Evolutionary conservation across 1,140 invertebrate genomes (phyloP).

Genomic region (Drosophila equinoxialis): DNA sequence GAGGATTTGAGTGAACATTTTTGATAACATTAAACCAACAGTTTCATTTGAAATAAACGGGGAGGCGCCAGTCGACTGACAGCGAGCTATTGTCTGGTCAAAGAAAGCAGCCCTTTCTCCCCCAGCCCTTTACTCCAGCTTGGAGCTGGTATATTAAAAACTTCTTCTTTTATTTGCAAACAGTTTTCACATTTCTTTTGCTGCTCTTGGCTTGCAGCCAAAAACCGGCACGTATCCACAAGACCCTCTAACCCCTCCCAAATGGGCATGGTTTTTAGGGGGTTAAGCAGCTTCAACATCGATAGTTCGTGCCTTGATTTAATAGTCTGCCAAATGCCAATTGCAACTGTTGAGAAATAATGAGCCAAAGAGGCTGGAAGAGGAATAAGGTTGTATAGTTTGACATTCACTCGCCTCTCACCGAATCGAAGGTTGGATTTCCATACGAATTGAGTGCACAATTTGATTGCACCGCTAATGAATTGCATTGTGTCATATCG

Average conservation of each 20-base stretch:
- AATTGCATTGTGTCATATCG: constrained; percentile 72
- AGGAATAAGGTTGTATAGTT: background rate
- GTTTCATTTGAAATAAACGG: constrained; percentile 69
- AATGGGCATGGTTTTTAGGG: no score
- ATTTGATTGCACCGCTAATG: constrained; percentile 56
- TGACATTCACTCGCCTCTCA: constrained; percentile 22
- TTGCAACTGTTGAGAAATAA: constrained; percentile 53
- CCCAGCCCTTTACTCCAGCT: background rate
- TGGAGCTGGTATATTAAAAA: constrained; percentile 65
- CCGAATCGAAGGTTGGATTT: constrained; percentile 46
- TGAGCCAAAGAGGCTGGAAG: constrained; percentile 12
- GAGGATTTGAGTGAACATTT: constrained; percentile 53
- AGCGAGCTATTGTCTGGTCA: constrained; percentile 64
- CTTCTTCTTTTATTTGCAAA: constrained; percentile 58
- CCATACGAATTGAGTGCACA: constrained; percentile 52
- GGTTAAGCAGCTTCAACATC: constrained; percentile 65
- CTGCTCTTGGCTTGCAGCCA: constrained; percentile 42
- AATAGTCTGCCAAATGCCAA: constrained; percentile 72
- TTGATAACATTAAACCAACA: constrained; percentile 73
- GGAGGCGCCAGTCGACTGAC: constrained; percentile 64
- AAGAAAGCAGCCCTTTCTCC: constrained; percentile 9
- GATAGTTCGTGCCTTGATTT: constrained; percentile 80
- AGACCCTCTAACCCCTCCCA: no score
- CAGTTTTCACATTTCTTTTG: constrained; percentile 58
- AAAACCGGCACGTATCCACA: constrained; percentile 44